Evolutionary conservation across 2,888 invertebrate genomes (phyloP).

Genomic region (Apamea sordens): DNA sequence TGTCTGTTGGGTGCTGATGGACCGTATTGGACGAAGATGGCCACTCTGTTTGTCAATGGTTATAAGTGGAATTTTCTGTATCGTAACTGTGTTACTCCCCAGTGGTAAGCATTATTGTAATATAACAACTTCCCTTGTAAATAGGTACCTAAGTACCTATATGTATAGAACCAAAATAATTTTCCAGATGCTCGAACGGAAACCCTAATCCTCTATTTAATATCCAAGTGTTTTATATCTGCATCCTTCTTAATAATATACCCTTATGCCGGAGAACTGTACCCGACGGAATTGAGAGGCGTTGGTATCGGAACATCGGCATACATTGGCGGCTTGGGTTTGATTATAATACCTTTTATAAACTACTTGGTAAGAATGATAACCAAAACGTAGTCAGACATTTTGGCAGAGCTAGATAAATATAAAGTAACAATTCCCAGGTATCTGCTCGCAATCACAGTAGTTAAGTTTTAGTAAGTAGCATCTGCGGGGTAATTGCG

Average conservation of each 20-base stretch:
- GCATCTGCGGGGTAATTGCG: no score
- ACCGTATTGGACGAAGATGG: slow-evolving; percentile 96
- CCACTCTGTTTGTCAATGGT: slow-evolving; percentile 96
- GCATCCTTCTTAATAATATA: slow-evolving; percentile 97
- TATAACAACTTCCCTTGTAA: slow-evolving; percentile 40
- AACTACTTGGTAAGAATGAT: slow-evolving; percentile 94
- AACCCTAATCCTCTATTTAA: slow-evolving; percentile 93
- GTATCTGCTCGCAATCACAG: slow-evolving; percentile 12
- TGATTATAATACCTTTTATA: slow-evolving; percentile 97
- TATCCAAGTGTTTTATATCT: slow-evolving; percentile 97
- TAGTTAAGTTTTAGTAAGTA: not conserved
- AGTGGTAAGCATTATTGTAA: slow-evolving; percentile 88
- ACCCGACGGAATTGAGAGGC: slow-evolving; percentile 97
- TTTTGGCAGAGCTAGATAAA: slow-evolving; percentile 22
- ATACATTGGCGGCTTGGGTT: slow-evolving; percentile 96
- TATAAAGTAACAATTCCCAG: no score
- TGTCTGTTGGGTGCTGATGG: slow-evolving; percentile 97
- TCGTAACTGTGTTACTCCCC: slow-evolving; percentile 95
- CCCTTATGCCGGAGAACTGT: slow-evolving; percentile 97
- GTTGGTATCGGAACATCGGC: slow-evolving; percentile 97
- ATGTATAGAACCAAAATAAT: slow-evolving; percentile 56
- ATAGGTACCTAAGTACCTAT: slow-evolving; percentile 52
- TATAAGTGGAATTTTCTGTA: slow-evolving; percentile 95
- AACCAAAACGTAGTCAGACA: slow-evolving; percentile 17
- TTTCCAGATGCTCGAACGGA: slow-evolving; percentile 93